Base-by-base conservation (phyloP, 2,888 invertebrate species). In the Ophraella communa region DNA sequence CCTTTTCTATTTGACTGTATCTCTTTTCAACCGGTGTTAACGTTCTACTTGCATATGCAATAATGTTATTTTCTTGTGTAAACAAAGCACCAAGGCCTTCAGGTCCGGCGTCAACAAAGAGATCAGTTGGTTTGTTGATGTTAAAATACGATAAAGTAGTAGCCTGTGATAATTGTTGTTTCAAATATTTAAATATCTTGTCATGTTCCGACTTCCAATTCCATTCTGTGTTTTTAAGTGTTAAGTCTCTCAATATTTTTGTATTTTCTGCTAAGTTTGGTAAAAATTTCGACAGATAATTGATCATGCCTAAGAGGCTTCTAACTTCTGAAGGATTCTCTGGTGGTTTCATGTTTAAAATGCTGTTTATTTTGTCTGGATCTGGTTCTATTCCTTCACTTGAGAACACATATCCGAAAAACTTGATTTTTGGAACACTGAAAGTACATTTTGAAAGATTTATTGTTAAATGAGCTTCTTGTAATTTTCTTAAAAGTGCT, bases 31-130 rank as follows among this genome's bases (percentile, higher is more conserved):
- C n/a, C n/a, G n/a, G n/a, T n/a, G n/a, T n/a, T n/a, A n/a, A n/a
- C n/a, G n/a, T n/a, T n/a, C n/a, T n/a, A n/a, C n/a, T n/a, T n/a
- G n/a, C n/a, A n/a, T n/a, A n/a, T n/a, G n/a, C n/a, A n/a, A n/a
- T n/a, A n/a, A n/a, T n/a, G n/a, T n/a, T n/a, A n/a, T n/a, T n/a
- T n/a, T n/a, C n/a, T n/a, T n/a, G n/a, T n/a, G n/a, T n/a, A n/a
- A n/a, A n/a, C n/a, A n/a, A 24, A 24, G 62, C 62, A 20, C 67
- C 64, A 27, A 67, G 39, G n/a, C 64, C 61, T 7, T n/a, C 14
- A 8, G 67, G 64, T 17, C 64, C 67, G 10, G 67, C 64, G 45
- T 61, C 67, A n/a, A 64, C 67, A 56, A 54, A 49, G n/a, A 66
- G 42, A 27, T 64, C 53, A 20, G 58, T 64, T 42, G 35, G 20